Evolutionary conservation across 2,113 vertebrate genomes (phyloP).

Genomic region (Dicentrarchus labrax): DNA sequence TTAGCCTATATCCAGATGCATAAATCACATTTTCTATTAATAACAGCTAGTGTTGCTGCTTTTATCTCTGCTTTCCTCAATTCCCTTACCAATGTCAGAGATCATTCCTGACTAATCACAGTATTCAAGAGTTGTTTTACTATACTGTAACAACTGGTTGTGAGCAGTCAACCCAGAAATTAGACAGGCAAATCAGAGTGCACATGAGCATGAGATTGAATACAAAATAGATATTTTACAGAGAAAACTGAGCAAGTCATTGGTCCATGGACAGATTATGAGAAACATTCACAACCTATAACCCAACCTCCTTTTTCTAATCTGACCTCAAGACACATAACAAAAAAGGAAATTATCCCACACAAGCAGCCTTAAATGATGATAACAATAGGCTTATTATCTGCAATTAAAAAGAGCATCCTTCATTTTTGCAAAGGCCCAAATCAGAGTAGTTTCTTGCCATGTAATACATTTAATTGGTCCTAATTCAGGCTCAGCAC

Average conservation of each 20-base stretch:
- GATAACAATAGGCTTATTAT: neutral
- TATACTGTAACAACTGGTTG: slow-evolving; percentile 1
- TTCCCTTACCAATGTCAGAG: neutral
- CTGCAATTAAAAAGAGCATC: neutral
- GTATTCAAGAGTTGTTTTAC: neutral
- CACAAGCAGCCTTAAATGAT: neutral
- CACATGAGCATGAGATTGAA: neutral
- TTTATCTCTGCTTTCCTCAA: slow-evolving; percentile 14
- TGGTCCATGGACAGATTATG: neutral
- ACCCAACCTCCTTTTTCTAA: neutral
- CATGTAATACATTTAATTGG: neutral
- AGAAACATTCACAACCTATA: neutral
- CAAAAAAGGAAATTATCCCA: neutral
- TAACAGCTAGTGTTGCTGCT: neutral
- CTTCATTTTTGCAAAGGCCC: slow-evolving; percentile 7
- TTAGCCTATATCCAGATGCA: neutral
- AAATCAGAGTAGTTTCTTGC: neutral
- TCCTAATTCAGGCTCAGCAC: neutral
- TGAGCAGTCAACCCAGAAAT: slow-evolving; percentile 16
- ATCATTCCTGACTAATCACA: slow-evolving; percentile 2
- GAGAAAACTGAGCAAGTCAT: neutral
- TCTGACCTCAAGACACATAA: neutral
- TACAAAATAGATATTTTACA: neutral
- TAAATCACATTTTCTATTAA: neutral
- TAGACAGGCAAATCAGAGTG: neutral